Conservation (phyloP, 2,113 vertebrate genomes). For the Chaetura pelagica region DNA sequence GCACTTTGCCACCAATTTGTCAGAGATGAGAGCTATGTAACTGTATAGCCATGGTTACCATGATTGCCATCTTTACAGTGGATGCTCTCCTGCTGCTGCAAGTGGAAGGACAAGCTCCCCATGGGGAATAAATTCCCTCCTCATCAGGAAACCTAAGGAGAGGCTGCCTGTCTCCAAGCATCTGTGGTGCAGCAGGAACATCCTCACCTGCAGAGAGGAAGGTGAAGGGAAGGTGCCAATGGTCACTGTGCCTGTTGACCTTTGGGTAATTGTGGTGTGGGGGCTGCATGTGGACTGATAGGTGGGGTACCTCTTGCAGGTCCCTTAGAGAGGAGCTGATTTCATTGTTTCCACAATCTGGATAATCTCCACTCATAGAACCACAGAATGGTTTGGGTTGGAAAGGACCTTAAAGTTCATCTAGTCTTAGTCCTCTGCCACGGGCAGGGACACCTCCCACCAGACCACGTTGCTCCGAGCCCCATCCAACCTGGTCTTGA, state of each 20-base stretch:
- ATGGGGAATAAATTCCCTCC: not conserved
- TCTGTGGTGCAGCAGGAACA: accelerated
- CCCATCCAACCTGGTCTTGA: no score
- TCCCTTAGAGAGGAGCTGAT: not conserved
- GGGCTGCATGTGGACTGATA: accelerated
- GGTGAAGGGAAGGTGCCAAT: accelerated
- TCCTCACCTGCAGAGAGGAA: not conserved
- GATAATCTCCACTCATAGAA: not conserved
- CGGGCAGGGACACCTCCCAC: no score
- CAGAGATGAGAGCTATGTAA: not conserved
- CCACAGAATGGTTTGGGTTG: no score
- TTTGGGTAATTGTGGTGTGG: not conserved
- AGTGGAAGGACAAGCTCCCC: not conserved
- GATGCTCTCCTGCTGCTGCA: not conserved
- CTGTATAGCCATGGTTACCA: not conserved
- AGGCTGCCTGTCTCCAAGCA: not conserved
- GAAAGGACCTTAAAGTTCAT: no score
- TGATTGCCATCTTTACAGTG: not conserved
- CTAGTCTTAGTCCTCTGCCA: no score
- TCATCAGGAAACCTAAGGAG: not conserved
- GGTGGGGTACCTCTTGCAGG: not conserved
- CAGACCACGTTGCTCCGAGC: no score
- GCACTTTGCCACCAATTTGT: not conserved
- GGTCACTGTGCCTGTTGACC: accelerated
- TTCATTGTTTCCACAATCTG: not conserved